phyloP scores from a whole-genome alignment of 2,888 invertebrate genomes.

The Calliphora vomitoria region DNA sequence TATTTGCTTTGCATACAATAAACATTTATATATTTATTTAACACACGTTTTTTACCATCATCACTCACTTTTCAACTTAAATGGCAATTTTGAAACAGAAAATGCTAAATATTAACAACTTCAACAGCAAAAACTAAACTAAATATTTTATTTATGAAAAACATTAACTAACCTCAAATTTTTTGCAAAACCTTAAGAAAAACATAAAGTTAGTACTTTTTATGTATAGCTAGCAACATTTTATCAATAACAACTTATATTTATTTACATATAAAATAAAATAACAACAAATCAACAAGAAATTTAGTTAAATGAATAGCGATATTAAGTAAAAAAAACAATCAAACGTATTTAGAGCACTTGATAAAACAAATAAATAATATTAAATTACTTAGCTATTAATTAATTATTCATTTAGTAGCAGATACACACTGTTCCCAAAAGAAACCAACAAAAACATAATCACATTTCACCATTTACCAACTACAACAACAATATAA shows the following conservation, averaged over 20 bases:
- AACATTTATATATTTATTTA: neutral
- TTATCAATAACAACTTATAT: conserved; percentile 25
- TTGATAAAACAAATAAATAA: neutral
- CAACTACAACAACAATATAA: neutral
- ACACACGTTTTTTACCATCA: neutral
- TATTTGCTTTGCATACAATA: conserved; percentile 24
- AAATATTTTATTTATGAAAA: conserved; percentile 29
- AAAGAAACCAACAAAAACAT: neutral
- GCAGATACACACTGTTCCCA: neutral
- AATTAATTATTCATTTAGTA: conserved; percentile 5
- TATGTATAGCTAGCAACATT: conserved; percentile 84
- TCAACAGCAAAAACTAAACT: conserved; percentile 5
- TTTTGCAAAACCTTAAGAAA: conserved; percentile 21
- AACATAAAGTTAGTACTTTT: conserved; percentile 1
- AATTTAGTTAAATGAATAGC: neutral
- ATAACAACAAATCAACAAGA: conserved; percentile 7
- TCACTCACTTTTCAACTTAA: neutral
- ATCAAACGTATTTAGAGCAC: conserved; percentile 12
- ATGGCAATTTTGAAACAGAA: conserved; percentile 9
- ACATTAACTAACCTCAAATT: neutral
- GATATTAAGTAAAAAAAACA: conserved; percentile 1
- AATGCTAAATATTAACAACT: neutral
- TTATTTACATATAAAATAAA: neutral
- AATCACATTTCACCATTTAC: conserved; percentile 19
- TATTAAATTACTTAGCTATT: neutral